Evolutionary conservation across 2,888 invertebrate species (phyloP).

Genomic region (Ditylenchus weischeri): DNA sequence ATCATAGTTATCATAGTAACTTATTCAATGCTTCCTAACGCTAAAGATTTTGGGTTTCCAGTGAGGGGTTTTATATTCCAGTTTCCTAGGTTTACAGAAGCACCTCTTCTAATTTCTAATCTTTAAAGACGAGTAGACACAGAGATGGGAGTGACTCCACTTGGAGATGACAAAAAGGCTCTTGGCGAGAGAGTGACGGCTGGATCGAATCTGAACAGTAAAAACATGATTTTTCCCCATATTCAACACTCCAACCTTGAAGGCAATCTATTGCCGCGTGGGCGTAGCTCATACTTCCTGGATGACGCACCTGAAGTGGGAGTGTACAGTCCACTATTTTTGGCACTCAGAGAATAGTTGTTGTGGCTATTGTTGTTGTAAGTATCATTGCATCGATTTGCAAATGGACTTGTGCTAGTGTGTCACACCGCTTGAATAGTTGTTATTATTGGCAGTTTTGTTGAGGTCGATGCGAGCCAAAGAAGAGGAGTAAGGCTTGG

Average conservation of each 20-base stretch:
- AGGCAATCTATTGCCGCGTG: background rate
- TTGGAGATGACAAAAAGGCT: background rate
- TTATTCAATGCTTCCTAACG: no score
- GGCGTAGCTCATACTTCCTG: conserved; percentile 10
- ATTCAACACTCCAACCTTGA: background rate
- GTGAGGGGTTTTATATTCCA: no score
- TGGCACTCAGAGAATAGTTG: background rate
- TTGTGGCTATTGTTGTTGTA: background rate
- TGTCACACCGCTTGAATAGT: no score
- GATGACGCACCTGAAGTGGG: background rate
- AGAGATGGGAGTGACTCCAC: background rate
- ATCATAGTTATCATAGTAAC: no score
- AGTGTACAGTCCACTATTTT: background rate
- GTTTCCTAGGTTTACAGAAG: no score
- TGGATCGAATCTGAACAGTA: conserved; percentile 1
- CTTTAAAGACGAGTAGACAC: background rate
- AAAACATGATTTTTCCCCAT: no score
- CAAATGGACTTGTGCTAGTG: no score
- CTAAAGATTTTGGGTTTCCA: no score
- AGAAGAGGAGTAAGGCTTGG: conserved; percentile 8
- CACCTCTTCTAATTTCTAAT: no score
- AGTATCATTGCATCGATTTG: no score
- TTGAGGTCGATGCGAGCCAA: no score
- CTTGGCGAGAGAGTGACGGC: conserved; percentile 4
- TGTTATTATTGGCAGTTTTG: no score